These are phyloP conservation scores for Spialia ferax DNA, from an alignment of 2,888 invertebrate genomes.

Conservation along the genomic window DNA sequence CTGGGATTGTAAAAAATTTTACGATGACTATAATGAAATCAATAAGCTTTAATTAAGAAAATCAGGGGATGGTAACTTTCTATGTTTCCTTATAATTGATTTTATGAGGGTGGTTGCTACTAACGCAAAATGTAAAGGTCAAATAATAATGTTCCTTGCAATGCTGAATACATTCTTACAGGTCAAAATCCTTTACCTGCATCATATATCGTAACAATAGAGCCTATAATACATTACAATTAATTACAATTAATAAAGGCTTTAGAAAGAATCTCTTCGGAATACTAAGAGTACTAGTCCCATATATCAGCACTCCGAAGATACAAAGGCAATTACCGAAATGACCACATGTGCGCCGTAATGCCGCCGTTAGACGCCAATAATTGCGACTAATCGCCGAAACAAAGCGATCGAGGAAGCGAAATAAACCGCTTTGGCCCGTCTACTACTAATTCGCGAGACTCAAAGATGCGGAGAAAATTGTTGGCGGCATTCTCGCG, in stretches of 20 bases:
- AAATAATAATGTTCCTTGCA: no score
- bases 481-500: constrained; percentile 41
- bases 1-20: background rate
- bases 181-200: no score
- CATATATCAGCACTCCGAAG: constrained; percentile 46
- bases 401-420: constrained; percentile 50
- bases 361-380: constrained; percentile 65
- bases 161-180: no score
- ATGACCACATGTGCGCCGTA: constrained; percentile 64
- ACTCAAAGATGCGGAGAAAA: constrained; percentile 32
- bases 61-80: no score
- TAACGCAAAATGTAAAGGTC: no score
- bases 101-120: no score
- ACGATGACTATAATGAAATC: no score
- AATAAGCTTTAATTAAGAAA: no score
- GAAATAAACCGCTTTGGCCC: constrained; percentile 35
- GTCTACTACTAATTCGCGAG: constrained; percentile 33
- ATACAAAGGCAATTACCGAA: constrained; percentile 70
- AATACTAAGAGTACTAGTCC: constrained; percentile 29
- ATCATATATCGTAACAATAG: no score
- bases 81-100: no score
- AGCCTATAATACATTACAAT: no score
- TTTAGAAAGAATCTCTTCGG: constrained; percentile 3
- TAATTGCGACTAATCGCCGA: constrained; percentile 70
- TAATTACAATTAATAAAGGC: background rate